Evolutionary conservation across 1,140 invertebrate species (phyloP), one percentile per base, ranked within the genome.

Genomic region (Nebria ingens): DNA sequence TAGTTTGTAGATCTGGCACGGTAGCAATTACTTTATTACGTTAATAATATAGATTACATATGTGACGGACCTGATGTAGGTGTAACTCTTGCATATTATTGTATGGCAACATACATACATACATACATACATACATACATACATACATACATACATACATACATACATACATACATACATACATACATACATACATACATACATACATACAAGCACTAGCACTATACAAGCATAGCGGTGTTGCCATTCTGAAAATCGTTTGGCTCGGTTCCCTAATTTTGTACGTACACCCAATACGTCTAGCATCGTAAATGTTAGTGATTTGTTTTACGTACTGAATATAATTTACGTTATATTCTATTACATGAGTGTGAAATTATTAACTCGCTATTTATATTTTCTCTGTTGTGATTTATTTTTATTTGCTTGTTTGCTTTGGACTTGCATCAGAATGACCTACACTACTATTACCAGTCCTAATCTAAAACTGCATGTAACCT

Each of bases 151-250:
- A 34, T 34, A 34, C 25, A 34, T 34, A 34, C 25, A n/a, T 34
- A 34, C 25, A 34, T 34, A n/a, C n/a, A 49, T 49, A 49, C 19
- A 49, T 49, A 49, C 19, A 49, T 17, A 49, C 42, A 49, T 17
- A 49, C 19, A 49, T 17, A 49, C 42, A 49, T 17, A 49, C 42
- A 11, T 17, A 49, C 19, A 11, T 17, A 49, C 19, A 49, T 17
- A 6, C 42, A 49, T 6, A 49, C 25, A 34, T 34, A 45, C 15
- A 17, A 12, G 15, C 17, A 17, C 3, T 9, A 45, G 25, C 17
- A 17, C 9, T 45, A 45, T 45, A 45, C 17, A 45, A 6, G 25
- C 6, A 11, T 45, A 12, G 9, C 3, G 40, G 15, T 45, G 6
- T 45, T 11, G 17, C 40, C 40, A 17, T 11, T 4, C 4, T 29